phyloP scores from a whole-genome alignment of 2,888 invertebrate genomes.

The Microctonus brassicae region DNA sequence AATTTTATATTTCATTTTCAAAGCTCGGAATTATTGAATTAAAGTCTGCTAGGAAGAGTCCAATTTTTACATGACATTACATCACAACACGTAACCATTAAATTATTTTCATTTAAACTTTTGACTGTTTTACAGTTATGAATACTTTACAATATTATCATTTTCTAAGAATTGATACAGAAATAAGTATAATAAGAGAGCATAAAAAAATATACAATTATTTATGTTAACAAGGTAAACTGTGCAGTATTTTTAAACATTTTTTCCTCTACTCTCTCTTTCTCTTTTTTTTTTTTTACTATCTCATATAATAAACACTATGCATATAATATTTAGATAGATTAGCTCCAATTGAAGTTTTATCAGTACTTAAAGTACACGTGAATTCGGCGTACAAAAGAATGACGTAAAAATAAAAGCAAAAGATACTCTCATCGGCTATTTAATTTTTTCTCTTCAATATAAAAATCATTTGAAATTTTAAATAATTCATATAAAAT shows the following conservation, averaged over 20 bases:
- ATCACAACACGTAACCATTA: neutral
- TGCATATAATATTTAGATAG: too few relatives aligned
- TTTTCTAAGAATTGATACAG: neutral
- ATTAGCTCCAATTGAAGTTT: too few relatives aligned
- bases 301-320: too few relatives aligned
- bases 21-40: neutral
- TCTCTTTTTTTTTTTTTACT: too few relatives aligned
- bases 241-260: neutral
- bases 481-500: too few relatives aligned
- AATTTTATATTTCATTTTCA: neutral
- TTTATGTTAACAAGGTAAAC: neutral
- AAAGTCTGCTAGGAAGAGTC: constrained; percentile 14
- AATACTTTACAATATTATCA: neutral
- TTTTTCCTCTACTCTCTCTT: too few relatives aligned
- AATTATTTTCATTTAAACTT: neutral
- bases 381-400: too few relatives aligned
- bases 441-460: too few relatives aligned
- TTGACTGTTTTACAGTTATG: neutral
- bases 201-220: neutral
- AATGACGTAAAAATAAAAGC: too few relatives aligned
- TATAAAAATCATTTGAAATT: too few relatives aligned
- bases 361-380: too few relatives aligned
- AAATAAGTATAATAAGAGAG: neutral
- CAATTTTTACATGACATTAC: neutral
- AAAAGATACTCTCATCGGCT: too few relatives aligned